Conservation (phyloP, 1,140 invertebrate species). For the Bombus turneri region DNA sequence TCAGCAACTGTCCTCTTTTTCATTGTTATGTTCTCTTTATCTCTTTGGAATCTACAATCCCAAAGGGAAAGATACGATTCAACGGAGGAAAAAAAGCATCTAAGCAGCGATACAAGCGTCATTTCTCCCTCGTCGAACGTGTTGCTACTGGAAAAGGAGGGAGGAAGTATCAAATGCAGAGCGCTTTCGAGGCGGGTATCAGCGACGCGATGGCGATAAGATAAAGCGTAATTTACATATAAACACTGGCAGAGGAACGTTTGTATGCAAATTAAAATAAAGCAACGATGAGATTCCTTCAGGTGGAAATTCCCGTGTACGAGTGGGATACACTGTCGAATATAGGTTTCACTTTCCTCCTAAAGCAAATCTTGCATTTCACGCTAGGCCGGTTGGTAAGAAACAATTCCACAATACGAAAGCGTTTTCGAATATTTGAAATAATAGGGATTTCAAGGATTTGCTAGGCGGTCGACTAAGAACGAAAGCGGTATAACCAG, state of each 20-base stretch:
- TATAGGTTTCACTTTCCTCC: neutral
- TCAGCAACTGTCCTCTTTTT: no score
- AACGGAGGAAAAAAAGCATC: neutral
- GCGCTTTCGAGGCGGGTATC: neutral
- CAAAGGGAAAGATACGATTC: neutral
- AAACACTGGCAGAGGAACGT: conserved; percentile 24
- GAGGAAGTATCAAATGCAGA: neutral
- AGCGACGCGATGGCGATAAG: conserved; percentile 35
- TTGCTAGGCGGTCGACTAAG: neutral
- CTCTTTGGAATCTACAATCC: neutral
- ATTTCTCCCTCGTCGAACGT: neutral
- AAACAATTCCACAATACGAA: conserved; percentile 6
- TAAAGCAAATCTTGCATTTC: neutral
- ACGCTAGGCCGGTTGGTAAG: neutral
- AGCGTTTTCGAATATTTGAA: neutral
- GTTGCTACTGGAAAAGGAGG: neutral
- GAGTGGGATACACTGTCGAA: neutral
- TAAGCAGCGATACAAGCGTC: neutral
- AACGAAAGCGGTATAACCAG: neutral
- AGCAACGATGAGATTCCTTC: neutral
- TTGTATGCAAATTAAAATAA: conserved; percentile 51
- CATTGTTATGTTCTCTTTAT: neutral
- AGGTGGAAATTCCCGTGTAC: neutral
- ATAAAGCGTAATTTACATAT: conserved; percentile 37
- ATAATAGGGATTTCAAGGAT: conserved; percentile 28